Percentiles rank a stretch among this genome's conserved stretches.
Evolutionary conservation across 2,888 invertebrate genomes (phyloP).

Genomic region (Lasius fuliginosus): DNA sequence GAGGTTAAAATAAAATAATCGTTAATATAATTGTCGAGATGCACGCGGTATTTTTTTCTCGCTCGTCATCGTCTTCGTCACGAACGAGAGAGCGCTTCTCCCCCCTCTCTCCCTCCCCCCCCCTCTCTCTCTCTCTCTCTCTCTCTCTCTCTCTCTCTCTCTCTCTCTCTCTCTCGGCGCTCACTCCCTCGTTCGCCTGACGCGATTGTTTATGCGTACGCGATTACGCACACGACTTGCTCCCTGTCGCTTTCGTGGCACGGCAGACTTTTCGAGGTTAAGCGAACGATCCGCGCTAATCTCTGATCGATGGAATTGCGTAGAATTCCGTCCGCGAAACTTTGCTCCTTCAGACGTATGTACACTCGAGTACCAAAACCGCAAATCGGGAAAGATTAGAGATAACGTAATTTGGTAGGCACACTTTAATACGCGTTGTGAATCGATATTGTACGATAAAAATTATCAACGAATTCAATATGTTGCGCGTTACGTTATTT

Average conservation of each 20-base stretch:
- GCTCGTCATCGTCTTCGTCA: background rate
- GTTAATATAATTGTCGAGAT: background rate
- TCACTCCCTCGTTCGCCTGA: background rate
- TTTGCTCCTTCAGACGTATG: background rate
- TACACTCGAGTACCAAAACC: background rate
- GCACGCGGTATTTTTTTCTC: slow-evolving; percentile 5
- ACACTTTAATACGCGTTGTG: background rate
- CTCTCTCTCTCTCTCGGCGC: background rate
- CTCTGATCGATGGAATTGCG: background rate
- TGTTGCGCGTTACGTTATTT: slow-evolving; percentile 29
- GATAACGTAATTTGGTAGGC: slow-evolving; percentile 28
- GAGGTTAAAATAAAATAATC: slow-evolving; percentile 64
- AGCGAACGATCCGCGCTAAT: slow-evolving; percentile 26
- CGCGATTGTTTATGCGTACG: slow-evolving; percentile 40
- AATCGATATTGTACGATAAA: slow-evolving; percentile 40
- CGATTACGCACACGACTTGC: slow-evolving; percentile 10
- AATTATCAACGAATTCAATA: slow-evolving; percentile 8
- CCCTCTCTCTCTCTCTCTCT: background rate
- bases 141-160: background rate
- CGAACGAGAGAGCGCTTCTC: slow-evolving; percentile 1
- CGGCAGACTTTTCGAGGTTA: slow-evolving; percentile 46
- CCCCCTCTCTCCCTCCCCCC: background rate
- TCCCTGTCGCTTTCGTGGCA: slow-evolving; percentile 30
- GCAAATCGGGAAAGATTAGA: background rate
- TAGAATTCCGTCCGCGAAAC: background rate